These are phyloP conservation scores for Pimephales promelas DNA, from an alignment of 2,113 vertebrate species.

Conservation along the genomic window DNA sequence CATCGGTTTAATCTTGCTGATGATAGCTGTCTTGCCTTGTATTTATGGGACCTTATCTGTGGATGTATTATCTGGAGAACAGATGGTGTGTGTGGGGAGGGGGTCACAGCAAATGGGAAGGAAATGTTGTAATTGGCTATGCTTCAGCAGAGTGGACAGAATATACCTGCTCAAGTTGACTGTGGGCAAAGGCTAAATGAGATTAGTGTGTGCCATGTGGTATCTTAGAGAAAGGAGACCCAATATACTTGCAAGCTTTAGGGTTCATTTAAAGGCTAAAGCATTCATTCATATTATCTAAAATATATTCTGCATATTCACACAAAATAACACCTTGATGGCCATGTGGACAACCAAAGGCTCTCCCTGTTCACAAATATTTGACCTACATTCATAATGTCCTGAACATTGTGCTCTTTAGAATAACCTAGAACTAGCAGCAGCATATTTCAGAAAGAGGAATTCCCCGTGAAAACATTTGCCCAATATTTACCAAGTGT, in stretches of 20 bases:
- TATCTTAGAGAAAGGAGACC: conserved; percentile 26
- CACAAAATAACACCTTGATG: neutral
- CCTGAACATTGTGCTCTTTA: conserved; percentile 6
- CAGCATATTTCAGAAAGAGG: conserved; percentile 34
- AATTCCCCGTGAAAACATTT: conserved; percentile 31
- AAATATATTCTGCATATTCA: neutral
- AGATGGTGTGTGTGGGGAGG: conserved; percentile 67
- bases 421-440: conserved; percentile 16
- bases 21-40: conserved; percentile 71
- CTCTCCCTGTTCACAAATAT: conserved; percentile 8
- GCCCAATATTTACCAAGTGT: neutral
- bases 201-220: conserved; percentile 37
- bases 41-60: conserved; percentile 66
- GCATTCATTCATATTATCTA: neutral
- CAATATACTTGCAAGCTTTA: neutral
- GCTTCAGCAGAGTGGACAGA: conserved; percentile 59
- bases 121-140: conserved; percentile 63
- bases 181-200: conserved; percentile 52
- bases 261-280: neutral
- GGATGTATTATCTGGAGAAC: conserved; percentile 71
- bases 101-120: conserved; percentile 63
- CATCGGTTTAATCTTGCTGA: conserved; percentile 76
- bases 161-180: conserved; percentile 64
- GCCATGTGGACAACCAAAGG: neutral
- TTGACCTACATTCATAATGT: conserved; percentile 18